Base-by-base conservation (phyloP, 1,140 invertebrate species). In the Eulimnadia texana region DNA sequence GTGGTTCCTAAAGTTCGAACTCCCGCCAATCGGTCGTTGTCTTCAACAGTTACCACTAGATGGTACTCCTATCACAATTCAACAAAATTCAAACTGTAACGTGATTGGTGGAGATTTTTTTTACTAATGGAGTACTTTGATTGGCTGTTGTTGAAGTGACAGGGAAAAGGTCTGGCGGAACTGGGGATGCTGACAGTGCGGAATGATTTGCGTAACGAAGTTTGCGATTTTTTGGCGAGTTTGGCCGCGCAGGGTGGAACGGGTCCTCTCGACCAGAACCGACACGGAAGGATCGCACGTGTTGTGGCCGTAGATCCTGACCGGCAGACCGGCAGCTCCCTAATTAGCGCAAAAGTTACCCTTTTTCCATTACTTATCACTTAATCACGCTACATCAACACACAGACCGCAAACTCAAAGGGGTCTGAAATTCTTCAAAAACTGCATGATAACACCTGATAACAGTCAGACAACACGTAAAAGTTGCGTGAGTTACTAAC, bases 11-110 rank as follows among this genome's bases (percentile, higher is more conserved):
- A 16, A 6, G 33, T 6, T 16, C 33, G 33, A 9, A 16, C 20
- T 1, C 60, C 60, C 3, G 29, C 51, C 9, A 61, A 16, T 29
- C 53, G 52, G 33, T 61, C 60, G 23, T 54, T 53, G 53, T 61
- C 60, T 20, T 52, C 29, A 13, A 61, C 20, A 16, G n/a, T 61
- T 2, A 61, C 19, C 13, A 61, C 22, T 11, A 61, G 33, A 27
- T 54, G 50, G 20, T 51, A 61, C n/a, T 61, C 60, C 60, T 61
- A 24, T 6, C n/a, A n/a, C 23, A 23, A 52, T 56, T 27, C 54
- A 56, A 56, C 23, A 16, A 23, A 27, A 27, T 57, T 57, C 29
- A 29, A 27, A 10, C 16, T 57, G 27, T n/a, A n/a, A n/a, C n/a
- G n/a, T n/a, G n/a, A n/a, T n/a, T n/a, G n/a, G n/a, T n/a, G n/a